Base-by-base conservation (phyloP, 2,113 vertebrate species). In the Chloropsis hardwickii region DNA sequence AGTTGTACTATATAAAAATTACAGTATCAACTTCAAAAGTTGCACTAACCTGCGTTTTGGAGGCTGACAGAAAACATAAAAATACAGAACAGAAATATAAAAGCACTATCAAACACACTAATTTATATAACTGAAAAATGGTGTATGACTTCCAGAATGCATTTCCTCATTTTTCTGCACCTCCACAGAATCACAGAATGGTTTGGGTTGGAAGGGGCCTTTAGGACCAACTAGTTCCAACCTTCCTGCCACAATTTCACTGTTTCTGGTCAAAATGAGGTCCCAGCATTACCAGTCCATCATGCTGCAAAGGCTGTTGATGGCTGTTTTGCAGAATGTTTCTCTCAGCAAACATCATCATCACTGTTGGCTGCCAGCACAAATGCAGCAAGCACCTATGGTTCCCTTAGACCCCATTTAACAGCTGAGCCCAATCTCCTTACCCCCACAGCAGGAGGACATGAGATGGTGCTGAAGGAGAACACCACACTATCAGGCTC, bases 61-160 rank as follows among this genome's bases (percentile, higher is more conserved):
- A 23, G 24, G 15, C 27, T 81, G 45, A 62, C 31, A 78, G n/a
- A 88, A 81, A 90, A 72, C 19, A 78, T 2, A 48, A 44, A 78
- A 45, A 10, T 11, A 33, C 7, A 35, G 11, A 60, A 14, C 3
- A 74, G 9, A 64, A 67, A 31, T 10, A 11, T 3, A 31, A 14
- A 84, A 23, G 5, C 48, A 39, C 20, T 64, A 61, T 13, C 45
- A 69, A 79, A 28, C 24, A 42, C 12, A 8, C 6, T 40, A 11
- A 51, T 47, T 74, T 20, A n/a, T 69, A 27, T 8, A 2, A 76
- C 15, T 65, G 15, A 33, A 31, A 87, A 90, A 61, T 9, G 0
- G 8, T 4, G 4, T 18, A 22, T 7, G 6, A 31, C 27, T 62
- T 92, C 42, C 54, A 83, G 33, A 72, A 79, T 0, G 0, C 6